Percentiles rank a stretch among this genome's conserved stretches.
Evolutionary conservation across 2,113 vertebrate species (phyloP).

Genomic region (Toxostoma redivivum): DNA sequence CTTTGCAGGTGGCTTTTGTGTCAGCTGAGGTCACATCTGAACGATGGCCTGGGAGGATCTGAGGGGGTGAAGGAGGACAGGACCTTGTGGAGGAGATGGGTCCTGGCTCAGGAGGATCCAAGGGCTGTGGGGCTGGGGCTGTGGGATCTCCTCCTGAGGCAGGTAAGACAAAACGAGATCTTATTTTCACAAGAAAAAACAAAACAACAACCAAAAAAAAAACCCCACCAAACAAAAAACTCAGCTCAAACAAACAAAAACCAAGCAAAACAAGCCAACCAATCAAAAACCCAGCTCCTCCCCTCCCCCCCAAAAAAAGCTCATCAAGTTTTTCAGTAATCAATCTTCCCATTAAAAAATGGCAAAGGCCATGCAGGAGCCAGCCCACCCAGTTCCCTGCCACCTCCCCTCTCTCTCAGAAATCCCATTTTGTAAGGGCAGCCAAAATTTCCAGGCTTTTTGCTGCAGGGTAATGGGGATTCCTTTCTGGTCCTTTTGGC

Average conservation of each 20-base stretch:
- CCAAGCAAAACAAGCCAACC: background rate
- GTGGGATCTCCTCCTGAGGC: background rate
- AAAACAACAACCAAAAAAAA: background rate
- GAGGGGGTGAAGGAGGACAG: background rate
- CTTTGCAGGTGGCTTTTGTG: background rate
- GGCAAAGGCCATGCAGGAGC: fast-evolving
- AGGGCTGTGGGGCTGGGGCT: background rate
- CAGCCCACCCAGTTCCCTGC: fast-evolving
- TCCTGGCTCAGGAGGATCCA: background rate
- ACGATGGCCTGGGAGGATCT: background rate
- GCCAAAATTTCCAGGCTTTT: background rate
- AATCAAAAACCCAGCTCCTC: fast-evolving
- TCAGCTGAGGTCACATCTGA: background rate
- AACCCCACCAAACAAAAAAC: no score
- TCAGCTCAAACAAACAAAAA: background rate
- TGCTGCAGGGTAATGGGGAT: background rate
- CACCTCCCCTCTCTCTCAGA: background rate
- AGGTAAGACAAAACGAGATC: background rate
- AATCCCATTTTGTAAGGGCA: background rate
- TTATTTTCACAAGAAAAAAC: background rate
- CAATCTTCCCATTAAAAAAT: background rate
- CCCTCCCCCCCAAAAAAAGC: no score
- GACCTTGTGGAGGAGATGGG: background rate
- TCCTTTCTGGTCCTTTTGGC: background rate
- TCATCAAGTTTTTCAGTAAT: background rate